phyloP scores from a whole-genome alignment of 2,113 vertebrate species.

The Salvelinus sp. region DNA sequence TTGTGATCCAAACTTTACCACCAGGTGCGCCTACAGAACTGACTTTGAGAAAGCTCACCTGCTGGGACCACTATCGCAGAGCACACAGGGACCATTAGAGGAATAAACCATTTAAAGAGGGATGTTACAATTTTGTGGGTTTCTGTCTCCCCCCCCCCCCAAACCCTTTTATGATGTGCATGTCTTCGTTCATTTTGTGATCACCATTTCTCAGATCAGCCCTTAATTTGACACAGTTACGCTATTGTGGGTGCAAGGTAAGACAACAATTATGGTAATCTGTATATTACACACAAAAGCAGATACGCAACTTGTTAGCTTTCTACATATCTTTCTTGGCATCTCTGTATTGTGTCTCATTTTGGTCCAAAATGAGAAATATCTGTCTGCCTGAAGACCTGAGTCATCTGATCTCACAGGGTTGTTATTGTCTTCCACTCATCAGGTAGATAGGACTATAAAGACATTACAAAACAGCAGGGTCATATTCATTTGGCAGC shows the following conservation, averaged over 20 bases:
- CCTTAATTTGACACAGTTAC: too few relatives aligned
- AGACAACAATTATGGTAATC: conserved; percentile 37
- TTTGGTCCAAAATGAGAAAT: background rate
- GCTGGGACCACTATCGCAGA: background rate
- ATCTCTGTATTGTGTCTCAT: conserved; percentile 8
- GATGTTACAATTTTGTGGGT: background rate
- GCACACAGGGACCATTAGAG: conserved; percentile 5
- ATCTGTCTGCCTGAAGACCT: conserved; percentile 25
- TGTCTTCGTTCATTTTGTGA: too few relatives aligned
- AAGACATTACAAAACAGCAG: conserved; percentile 30
- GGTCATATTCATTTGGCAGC: too few relatives aligned
- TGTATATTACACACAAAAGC: conserved; percentile 25
- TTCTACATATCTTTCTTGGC: conserved; percentile 18
- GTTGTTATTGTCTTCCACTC: conserved; percentile 29
- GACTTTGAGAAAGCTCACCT: conserved; percentile 16
- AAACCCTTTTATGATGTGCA: too few relatives aligned
- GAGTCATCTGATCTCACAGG: conserved; percentile 42
- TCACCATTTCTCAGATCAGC: too few relatives aligned
- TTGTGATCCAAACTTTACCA: conserved; percentile 39
- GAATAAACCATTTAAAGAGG: background rate
- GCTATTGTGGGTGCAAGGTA: background rate
- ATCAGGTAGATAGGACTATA: conserved; percentile 19
- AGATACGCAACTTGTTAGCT: background rate
- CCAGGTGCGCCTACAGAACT: conserved; percentile 60
- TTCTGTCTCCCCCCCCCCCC: too few relatives aligned